Conservation (phyloP, 2,888 invertebrate genomes). For the Thera obeliscata region DNA sequence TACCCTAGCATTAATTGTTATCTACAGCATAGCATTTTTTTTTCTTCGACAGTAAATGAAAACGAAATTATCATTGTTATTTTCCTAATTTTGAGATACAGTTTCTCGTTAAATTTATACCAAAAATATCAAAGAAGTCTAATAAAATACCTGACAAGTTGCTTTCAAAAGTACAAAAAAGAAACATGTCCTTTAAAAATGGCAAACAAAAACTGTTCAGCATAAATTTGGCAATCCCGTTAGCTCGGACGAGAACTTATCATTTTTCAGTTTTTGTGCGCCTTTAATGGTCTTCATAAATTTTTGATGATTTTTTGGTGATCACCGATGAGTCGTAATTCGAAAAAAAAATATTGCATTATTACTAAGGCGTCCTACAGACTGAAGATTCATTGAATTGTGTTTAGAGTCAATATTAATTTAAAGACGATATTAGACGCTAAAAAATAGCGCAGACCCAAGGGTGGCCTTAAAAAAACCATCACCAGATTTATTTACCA, state of each 20-base stretch:
- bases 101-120: background rate
- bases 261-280: slow-evolving; percentile 70
- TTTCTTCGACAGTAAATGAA: too few relatives aligned
- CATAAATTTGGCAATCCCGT: slow-evolving; percentile 68
- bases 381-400: background rate
- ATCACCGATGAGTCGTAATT: slow-evolving; percentile 37
- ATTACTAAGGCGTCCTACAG: background rate
- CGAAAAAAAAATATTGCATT: slow-evolving; percentile 18
- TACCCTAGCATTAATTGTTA: too few relatives aligned
- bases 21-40: too few relatives aligned
- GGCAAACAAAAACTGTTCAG: slow-evolving; percentile 39
- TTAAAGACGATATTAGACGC: too few relatives aligned
- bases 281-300: slow-evolving; percentile 79
- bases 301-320: slow-evolving; percentile 69
- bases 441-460: too few relatives aligned
- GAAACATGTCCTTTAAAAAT: slow-evolving; percentile 12
- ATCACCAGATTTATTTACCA: too few relatives aligned
- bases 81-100: background rate
- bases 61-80: background rate
- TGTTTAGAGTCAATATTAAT: background rate
- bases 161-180: slow-evolving; percentile 23
- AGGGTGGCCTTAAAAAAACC: too few relatives aligned
- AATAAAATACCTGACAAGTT: slow-evolving; percentile 31
- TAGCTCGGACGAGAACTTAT: slow-evolving; percentile 47
- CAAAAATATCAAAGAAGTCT: background rate